A percentile compares a stretch with the other conserved stretches of the same genome.
phyloP scores from a whole-genome alignment of 1,140 invertebrate genomes.

The Bradysia coprophila region DNA sequence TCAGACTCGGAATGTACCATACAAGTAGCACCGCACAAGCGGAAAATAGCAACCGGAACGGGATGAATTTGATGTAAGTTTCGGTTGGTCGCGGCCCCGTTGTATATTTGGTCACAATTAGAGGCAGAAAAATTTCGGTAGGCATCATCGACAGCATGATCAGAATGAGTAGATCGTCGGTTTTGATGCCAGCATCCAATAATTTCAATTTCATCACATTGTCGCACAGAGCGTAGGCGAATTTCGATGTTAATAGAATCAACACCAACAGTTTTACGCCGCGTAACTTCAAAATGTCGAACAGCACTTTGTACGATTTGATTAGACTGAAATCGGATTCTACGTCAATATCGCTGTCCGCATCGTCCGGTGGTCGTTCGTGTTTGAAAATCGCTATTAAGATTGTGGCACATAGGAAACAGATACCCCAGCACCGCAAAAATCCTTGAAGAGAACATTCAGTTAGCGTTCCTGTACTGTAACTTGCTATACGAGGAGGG shows the following conservation, averaged over 20 bases:
- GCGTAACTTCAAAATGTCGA: slow-evolving; percentile 61
- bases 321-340: no score
- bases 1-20: no score
- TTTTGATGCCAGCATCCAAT: slow-evolving; percentile 79
- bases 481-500: no score
- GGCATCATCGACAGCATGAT: slow-evolving; percentile 78
- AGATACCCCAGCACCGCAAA: no score
- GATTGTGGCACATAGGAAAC: no score
- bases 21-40: no score
- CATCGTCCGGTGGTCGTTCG: no score
- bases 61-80: slow-evolving; percentile 66
- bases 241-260: slow-evolving; percentile 78
- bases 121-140: slow-evolving; percentile 77
- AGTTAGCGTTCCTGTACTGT: no score
- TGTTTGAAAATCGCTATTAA: no score
- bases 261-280: slow-evolving; percentile 52
- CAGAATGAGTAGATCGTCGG: slow-evolving; percentile 77
- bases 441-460: no score
- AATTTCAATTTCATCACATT: slow-evolving; percentile 80
- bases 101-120: slow-evolving; percentile 54
- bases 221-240: slow-evolving; percentile 79
- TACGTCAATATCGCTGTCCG: no score
- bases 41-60: no score
- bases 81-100: slow-evolving; percentile 65
- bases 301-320: slow-evolving; percentile 65